Conservation (phyloP, 2,888 invertebrate species). For the Endomychus coccineus region DNA sequence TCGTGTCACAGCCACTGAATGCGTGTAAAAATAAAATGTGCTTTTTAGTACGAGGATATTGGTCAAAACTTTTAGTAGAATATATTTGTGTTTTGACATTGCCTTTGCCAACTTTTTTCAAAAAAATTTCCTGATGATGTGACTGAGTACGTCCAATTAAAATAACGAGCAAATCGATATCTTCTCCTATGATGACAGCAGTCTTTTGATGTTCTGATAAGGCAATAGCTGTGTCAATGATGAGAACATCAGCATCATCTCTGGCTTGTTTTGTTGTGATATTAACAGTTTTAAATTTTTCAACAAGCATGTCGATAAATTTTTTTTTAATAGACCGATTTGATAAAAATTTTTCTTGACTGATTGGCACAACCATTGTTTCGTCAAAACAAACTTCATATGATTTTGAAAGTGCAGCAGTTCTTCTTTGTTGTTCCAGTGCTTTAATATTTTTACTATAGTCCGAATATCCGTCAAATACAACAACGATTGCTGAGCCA, state of each 20-base stretch:
- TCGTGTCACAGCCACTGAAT: slow-evolving; percentile 25
- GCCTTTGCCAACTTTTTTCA: slow-evolving; percentile 36
- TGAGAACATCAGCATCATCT: slow-evolving; percentile 38
- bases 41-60: too few species aligned
- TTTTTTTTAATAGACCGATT: slow-evolving; percentile 25
- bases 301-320: slow-evolving; percentile 32
- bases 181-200: slow-evolving; percentile 35
- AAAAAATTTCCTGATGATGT: slow-evolving; percentile 29
- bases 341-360: slow-evolving; percentile 27
- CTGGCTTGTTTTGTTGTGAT: slow-evolving; percentile 35
- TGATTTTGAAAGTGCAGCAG: slow-evolving; percentile 34
- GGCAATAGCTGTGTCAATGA: slow-evolving; percentile 35
- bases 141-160: slow-evolving; percentile 34
- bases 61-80: slow-evolving; percentile 34
- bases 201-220: slow-evolving; percentile 25
- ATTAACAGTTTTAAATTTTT: slow-evolving; percentile 33
- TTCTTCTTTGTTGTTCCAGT: slow-evolving; percentile 35
- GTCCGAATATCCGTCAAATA: slow-evolving; percentile 34
- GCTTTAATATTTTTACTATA: slow-evolving; percentile 35
- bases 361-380: slow-evolving; percentile 30
- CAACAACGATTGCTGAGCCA: slow-evolving; percentile 27
- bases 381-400: slow-evolving; percentile 36
- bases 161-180: slow-evolving; percentile 36
- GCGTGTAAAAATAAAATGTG: slow-evolving; percentile 25
- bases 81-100: slow-evolving; percentile 35